These are phyloP conservation scores for Hydrozoanthus gracilis DNA, from an alignment of 92 coral and sea anemone genomes.

Conservation along the genomic window DNA sequence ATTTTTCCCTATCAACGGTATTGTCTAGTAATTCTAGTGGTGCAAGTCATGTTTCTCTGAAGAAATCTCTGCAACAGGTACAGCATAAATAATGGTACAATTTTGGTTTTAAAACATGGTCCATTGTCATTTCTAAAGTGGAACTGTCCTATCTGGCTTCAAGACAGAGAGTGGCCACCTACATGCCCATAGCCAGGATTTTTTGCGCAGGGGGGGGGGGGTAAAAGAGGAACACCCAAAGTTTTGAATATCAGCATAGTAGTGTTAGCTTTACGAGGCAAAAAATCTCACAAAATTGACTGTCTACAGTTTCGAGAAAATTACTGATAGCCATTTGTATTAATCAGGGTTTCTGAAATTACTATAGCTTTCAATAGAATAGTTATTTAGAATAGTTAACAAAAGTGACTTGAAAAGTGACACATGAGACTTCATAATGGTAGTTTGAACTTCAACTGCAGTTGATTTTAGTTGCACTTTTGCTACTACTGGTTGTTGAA, in stretches of 20 bases:
- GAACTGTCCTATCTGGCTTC: no score
- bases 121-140: not conserved
- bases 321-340: no score
- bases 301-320: no score
- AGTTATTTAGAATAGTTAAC: not conserved
- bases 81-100: not conserved
- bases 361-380: not conserved
- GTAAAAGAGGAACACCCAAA: not conserved
- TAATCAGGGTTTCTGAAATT: no score
- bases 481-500: not conserved
- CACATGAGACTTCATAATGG: not conserved
- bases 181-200: not conserved
- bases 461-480: not conserved
- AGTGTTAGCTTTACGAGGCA: no score
- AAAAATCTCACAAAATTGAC: no score
- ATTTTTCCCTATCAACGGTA: not conserved
- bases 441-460: conserved; percentile 1
- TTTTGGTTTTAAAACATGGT: not conserved
- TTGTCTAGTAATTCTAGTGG: conserved; percentile 4
- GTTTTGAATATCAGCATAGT: not conserved
- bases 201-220: not conserved
- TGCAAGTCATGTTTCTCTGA: not conserved
- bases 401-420: no score
- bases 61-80: not conserved
- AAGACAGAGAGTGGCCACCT: not conserved